phyloP scores from a whole-genome alignment of 2,113 vertebrate species.

The Triplophysa siluroides region DNA sequence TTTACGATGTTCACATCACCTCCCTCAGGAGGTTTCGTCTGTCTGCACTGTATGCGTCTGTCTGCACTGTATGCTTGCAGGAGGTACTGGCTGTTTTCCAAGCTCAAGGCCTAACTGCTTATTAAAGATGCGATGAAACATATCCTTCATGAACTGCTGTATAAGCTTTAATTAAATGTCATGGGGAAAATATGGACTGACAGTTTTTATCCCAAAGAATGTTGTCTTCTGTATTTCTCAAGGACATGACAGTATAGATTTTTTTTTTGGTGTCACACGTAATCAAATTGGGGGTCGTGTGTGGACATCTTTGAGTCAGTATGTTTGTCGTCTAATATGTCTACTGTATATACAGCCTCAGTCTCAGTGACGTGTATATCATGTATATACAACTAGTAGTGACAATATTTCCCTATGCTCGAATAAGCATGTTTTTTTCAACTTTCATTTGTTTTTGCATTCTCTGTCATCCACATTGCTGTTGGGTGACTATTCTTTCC shows the following conservation, averaged over 20 bases:
- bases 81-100: conserved; percentile 18
- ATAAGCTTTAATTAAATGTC: conserved; percentile 57
- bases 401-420: too few relatives aligned
- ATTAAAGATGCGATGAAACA: conserved; percentile 25
- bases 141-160: conserved; percentile 38
- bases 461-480: too few relatives aligned
- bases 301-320: neutral
- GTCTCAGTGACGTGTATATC: too few relatives aligned
- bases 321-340: too few relatives aligned
- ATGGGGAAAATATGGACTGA: conserved; percentile 40
- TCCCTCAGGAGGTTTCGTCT: conserved; percentile 4
- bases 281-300: conserved; percentile 48
- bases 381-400: too few relatives aligned
- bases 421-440: too few relatives aligned
- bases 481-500: too few relatives aligned
- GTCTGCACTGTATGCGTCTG: neutral
- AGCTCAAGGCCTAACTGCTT: neutral
- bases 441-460: too few relatives aligned
- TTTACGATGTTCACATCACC: neutral
- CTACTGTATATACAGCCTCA: too few relatives aligned
- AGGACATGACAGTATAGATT: conserved; percentile 8
- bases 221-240: too few relatives aligned
- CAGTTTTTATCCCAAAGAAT: neutral
- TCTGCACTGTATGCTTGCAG: neutral
- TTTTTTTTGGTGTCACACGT: conserved; percentile 35